Percentiles rank a stretch among this genome's conserved stretches.
Evolutionary conservation across 53 echinoderm and acorn worm species (phyloP).

Genomic region (Mesocentrotus franciscanus): DNA sequence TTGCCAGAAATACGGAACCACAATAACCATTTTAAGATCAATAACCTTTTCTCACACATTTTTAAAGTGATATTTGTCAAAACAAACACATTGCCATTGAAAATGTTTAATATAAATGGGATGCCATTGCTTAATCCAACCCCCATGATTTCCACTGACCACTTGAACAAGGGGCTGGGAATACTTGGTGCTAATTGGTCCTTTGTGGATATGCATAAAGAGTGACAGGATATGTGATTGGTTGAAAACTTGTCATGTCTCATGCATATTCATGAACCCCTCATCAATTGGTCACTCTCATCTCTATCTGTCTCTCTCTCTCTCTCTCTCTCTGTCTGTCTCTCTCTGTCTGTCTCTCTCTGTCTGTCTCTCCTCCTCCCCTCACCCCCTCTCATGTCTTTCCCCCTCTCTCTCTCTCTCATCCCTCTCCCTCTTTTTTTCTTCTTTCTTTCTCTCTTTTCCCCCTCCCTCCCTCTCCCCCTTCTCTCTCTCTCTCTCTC

Average conservation of each 20-base stretch:
- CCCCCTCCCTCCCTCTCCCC: no score
- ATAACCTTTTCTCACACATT: neutral
- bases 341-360: neutral
- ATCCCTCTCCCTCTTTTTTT: no score
- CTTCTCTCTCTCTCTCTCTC: no score
- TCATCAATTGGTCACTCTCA: neutral
- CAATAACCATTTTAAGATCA: conserved; percentile 1
- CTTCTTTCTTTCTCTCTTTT: no score
- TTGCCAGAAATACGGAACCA: neutral
- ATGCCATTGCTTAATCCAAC: neutral
- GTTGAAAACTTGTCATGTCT: neutral
- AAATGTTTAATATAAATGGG: neutral
- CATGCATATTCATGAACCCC: neutral
- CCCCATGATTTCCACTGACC: neutral
- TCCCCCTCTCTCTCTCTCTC: no score
- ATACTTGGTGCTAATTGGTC: neutral
- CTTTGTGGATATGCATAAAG: neutral
- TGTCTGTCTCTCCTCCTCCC: neutral
- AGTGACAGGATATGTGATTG: neutral
- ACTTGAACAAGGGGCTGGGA: neutral
- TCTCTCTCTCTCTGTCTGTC: neutral
- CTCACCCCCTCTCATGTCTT: no score
- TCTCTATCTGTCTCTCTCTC: neutral
- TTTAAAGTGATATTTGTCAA: neutral
- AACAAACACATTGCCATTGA: neutral